Base-by-base conservation (phyloP, 2,888 invertebrate genomes). In the Meteorus colon region DNA sequence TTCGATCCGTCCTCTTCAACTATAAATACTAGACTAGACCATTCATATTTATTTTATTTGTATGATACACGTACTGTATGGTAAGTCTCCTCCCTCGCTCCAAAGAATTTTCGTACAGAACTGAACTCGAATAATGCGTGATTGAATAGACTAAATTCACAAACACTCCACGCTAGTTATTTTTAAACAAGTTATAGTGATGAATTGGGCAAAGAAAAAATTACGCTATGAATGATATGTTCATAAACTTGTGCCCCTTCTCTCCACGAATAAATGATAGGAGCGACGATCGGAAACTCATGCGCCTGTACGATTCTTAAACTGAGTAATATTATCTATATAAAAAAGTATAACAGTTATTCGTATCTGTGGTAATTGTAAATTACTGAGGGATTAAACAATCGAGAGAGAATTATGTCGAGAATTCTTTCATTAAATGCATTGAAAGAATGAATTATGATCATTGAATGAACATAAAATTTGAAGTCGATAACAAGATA, bases 351-450 rank as follows among this genome's bases (percentile, higher is more conserved):
- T 19, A 19, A 65, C 29, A 31, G 29, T 63, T 63, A 65, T 34
- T 65, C 12, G 34, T 65, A 31, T 31, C n/a, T 34, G 27, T 62
- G 14, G 31, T 74, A 76, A 78, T 63, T 83, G 82, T 82, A 83
- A 78, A 82, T 83, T 82, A 77, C 72, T 74, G 79, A 82, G 71
- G 66, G 24, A 41, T 41, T 6, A n/a, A 67, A 67, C 12, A 29
- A 27, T 37, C 6, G 0, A n/a, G 19, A 14, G 16, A 67, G n/a
- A 55, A 55, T 4, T 19, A 55, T 19, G 24, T 19, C 8, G 55
- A 6, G n/a, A 55, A 55, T 55, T 41, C 45, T 41, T 51, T 69
- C 29, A 55, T 19, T 69, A 6, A 48, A 34, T 19, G 12, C 4
- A 29, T 24, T 34, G 12, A n/a, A 41, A 41, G 19, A 12, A 62